Percentiles rank a stretch among this genome's conserved stretches.
Conservation (phyloP, 2,113 vertebrate genomes). For the Malurus cyaneus region DNA sequence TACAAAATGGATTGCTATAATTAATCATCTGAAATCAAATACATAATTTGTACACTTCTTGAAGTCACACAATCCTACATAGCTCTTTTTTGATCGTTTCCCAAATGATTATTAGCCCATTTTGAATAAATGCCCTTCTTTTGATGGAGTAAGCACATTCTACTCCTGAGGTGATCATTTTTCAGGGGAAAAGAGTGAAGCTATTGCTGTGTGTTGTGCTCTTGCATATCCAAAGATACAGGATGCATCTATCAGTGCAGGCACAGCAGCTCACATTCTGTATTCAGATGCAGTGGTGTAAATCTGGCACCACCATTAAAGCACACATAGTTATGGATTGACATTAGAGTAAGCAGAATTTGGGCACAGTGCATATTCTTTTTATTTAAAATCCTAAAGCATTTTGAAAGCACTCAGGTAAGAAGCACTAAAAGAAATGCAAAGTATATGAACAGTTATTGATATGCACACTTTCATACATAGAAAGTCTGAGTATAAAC, state of each 20-base stretch:
- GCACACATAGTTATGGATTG: background rate
- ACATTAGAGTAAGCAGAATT: background rate
- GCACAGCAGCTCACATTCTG: background rate
- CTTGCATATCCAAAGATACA: background rate
- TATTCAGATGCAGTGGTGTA: background rate
- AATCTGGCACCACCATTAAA: background rate
- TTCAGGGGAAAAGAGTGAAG: background rate
- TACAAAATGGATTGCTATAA: background rate
- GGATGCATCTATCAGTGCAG: background rate
- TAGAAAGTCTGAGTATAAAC: background rate
- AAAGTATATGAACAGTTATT: background rate
- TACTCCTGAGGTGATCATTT: background rate
- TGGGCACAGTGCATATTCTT: background rate
- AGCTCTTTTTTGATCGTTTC: background rate
- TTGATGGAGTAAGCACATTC: background rate
- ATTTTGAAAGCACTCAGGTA: background rate
- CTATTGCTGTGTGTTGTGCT: background rate
- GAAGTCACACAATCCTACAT: background rate
- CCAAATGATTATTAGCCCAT: background rate
- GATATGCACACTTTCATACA: background rate
- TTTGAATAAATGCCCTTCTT: background rate
- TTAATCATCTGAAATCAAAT: constrained; percentile 12
- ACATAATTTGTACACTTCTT: background rate
- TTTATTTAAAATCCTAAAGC: background rate
- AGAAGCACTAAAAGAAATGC: background rate